These are phyloP conservation scores for Notoglanidium macrostoma DNA, from an alignment of 2,797 vertebrate species.

Conservation along the genomic window DNA sequence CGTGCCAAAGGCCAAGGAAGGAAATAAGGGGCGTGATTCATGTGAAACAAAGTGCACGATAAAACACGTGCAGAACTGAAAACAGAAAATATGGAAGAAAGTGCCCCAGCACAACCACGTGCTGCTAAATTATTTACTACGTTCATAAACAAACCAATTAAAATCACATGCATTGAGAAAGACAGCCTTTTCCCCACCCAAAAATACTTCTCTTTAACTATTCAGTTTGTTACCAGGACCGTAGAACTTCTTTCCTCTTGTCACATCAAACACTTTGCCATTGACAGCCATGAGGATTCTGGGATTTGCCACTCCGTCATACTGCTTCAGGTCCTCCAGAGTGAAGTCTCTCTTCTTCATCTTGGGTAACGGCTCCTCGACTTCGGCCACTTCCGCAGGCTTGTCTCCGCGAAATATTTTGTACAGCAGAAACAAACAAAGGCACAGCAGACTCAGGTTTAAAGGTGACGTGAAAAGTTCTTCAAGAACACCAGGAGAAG, in stretches of 20 bases:
- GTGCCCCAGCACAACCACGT: not conserved
- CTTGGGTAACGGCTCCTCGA: constrained; percentile 77
- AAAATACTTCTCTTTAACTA: not conserved
- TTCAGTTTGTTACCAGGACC: constrained; percentile 82
- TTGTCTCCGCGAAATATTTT: constrained; percentile 90
- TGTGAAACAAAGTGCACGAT: not conserved
- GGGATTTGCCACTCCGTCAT: constrained; percentile 80
- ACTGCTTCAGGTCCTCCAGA: constrained; percentile 80
- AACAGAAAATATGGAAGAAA: not conserved
- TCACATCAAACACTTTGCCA: constrained; percentile 95
- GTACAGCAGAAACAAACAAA: constrained; percentile 90
- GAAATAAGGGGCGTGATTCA: constrained; percentile 32
- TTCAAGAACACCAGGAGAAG: constrained; percentile 76
- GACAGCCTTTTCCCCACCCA: not conserved
- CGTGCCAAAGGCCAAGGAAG: not conserved
- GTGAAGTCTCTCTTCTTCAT: constrained; percentile 89
- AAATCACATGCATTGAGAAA: not conserved
- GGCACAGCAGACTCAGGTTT: constrained; percentile 86
- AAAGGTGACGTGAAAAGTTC: constrained; percentile 91
- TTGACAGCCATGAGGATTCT: constrained; percentile 93
- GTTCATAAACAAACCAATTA: not conserved
- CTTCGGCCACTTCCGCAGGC: constrained; percentile 68
- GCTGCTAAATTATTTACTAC: not conserved
- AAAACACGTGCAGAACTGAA: not conserved
- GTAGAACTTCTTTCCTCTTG: constrained; percentile 90